A percentile compares a stretch with the other conserved stretches of the same genome.
Evolutionary conservation across 2,113 vertebrate species (phyloP).

Genomic region (Pangasianodon hypophthalmus): DNA sequence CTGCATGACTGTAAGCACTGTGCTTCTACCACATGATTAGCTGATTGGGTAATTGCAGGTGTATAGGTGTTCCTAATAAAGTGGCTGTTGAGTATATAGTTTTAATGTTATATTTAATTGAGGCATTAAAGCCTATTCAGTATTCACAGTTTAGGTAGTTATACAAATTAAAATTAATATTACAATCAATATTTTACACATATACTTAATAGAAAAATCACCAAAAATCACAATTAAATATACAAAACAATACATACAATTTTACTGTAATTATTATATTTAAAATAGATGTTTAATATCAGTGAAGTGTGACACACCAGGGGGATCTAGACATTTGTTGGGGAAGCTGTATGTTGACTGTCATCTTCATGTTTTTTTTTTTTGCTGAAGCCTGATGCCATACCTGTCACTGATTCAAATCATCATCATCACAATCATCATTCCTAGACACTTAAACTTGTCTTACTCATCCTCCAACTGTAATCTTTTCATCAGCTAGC

Average conservation of each 20-base stretch:
- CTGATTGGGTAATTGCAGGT: neutral
- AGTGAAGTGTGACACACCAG: neutral
- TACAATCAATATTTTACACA: neutral
- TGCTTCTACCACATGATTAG: neutral
- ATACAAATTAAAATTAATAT: neutral
- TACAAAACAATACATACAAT: neutral
- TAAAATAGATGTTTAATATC: neutral
- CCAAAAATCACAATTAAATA: neutral
- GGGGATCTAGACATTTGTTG: neutral
- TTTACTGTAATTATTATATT: neutral
- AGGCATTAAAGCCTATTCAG: neutral
- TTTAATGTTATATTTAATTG: neutral
- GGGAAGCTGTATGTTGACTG: neutral
- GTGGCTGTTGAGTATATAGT: neutral
- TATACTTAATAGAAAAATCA: neutral
- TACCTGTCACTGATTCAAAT: conserved; percentile 7
- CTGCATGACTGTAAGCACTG: neutral
- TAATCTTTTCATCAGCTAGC: conserved; percentile 30
- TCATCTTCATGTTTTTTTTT: neutral
- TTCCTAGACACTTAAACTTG: neutral
- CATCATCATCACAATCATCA: too few relatives aligned
- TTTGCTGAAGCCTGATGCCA: neutral
- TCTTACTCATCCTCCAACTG: neutral
- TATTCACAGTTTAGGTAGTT: neutral
- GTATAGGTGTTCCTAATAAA: neutral